Evolutionary conservation across 2,888 invertebrate genomes (phyloP), one percentile per base, ranked within the genome.

Genomic region (Mongoloraphidia duomilia): DNA sequence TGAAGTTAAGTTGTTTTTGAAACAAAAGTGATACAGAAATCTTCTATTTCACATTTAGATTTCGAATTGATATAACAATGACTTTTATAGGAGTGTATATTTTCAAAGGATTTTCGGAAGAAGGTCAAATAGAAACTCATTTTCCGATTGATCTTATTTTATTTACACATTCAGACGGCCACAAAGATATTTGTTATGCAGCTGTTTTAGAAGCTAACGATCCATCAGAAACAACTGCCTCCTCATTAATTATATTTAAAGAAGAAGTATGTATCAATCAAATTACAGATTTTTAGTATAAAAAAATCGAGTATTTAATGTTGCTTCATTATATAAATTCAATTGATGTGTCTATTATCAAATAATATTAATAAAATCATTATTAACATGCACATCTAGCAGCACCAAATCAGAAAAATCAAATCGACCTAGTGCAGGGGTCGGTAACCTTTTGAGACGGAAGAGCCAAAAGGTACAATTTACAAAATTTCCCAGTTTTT

Each of bases 71-170:
- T 10, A 39, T 40, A 34, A 47, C 44, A 37, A 39, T 50, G 43
- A 44, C 57, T 58, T 52, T 51, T 62, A 35, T 53, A 72, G 71
- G 66, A 46, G 61, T 64, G 41, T 66, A 64, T 52, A 59, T 62
- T 6, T 66, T 73, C 35, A 61, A 65, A 55, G 69, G 67, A 1
- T 61, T 74, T 35, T 55, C 61, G 44, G 63, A 66, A 40, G 57
- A 65, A 26, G 61, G 63, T 48, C 65, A 63, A 10, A 60, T 72
- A 41, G 67, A 69, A 6, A 63, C 67, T 17, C 51, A 59, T 33
- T 67, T 65, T 57, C 68, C 71, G 6, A 58, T 63, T 57, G 71
- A 75, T 58, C 66, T 73, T 45, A 66, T 68, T 52, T 55, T 74
- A 38, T 63, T 73, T 49, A 57, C 64, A 40, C 58, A 70, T 38